phyloP scores from a whole-genome alignment of 1,140 invertebrate genomes.

The Stenopsyche tienmushanensis region DNA sequence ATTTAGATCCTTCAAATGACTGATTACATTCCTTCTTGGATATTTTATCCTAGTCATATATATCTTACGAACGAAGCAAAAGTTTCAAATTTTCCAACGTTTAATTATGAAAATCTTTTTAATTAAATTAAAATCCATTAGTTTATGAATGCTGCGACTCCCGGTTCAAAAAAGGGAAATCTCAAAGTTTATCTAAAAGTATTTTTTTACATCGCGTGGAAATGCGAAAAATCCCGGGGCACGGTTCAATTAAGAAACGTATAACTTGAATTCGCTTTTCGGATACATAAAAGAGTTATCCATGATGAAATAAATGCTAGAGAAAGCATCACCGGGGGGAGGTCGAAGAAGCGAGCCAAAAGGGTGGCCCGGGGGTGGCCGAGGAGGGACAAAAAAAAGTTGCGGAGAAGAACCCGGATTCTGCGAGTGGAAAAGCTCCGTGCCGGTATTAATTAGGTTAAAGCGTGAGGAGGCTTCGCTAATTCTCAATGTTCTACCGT shows the following conservation, averaged over 20 bases:
- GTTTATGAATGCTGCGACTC: conserved; percentile 19
- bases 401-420: conserved; percentile 9
- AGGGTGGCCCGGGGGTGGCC: conserved; percentile 10
- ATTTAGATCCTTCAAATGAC: no score
- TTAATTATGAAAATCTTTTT: conserved; percentile 30
- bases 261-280: conserved; percentile 23
- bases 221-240: conserved; percentile 2
- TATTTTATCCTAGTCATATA: no score
- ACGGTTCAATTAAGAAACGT: conserved; percentile 23
- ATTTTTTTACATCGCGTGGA: conserved; percentile 21
- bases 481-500: conserved; percentile 35
- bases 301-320: conserved; percentile 26
- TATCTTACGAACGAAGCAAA: conserved; percentile 20
- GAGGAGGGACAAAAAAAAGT: conserved; percentile 24
- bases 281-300: conserved; percentile 34
- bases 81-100: conserved; percentile 20
- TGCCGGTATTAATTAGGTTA: conserved; percentile 40
- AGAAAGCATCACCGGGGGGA: not conserved
- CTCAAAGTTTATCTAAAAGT: conserved; percentile 14
- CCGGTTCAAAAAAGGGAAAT: conserved; percentile 11
- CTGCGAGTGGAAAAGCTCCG: no score
- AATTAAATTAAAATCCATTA: conserved; percentile 37
- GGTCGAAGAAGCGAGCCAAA: conserved; percentile 21
- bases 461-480: conserved; percentile 30
- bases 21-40: no score